These are phyloP conservation scores for Heliconius cydno DNA, from an alignment of 2,888 invertebrate species.

Conservation along the genomic window DNA sequence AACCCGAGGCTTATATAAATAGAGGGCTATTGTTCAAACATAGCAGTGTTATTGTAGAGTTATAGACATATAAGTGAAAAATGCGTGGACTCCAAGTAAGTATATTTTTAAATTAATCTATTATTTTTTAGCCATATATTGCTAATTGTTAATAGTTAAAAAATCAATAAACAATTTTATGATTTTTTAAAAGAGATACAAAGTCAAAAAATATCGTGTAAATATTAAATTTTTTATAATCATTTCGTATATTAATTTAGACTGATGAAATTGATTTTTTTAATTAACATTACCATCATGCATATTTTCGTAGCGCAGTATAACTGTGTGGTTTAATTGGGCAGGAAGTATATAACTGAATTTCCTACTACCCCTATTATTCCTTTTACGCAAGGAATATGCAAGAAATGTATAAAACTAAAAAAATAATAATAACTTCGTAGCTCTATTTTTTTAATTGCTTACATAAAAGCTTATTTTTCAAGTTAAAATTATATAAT, in stretches of 20 bases:
- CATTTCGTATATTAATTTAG: too few species aligned
- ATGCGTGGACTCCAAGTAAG: slow-evolving; percentile 80
- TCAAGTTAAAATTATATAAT: slow-evolving; percentile 1
- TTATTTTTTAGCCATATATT: neutral
- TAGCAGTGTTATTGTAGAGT: slow-evolving; percentile 81
- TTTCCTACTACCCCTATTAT: neutral
- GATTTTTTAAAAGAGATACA: too few species aligned
- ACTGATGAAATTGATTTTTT: too few species aligned
- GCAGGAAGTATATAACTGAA: too few species aligned
- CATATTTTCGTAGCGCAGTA: too few species aligned
- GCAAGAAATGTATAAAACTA: neutral
- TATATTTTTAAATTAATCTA: slow-evolving; percentile 44
- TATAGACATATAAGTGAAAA: slow-evolving; percentile 82
- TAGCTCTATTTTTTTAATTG: neutral
- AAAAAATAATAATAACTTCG: neutral
- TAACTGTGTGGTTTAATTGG: too few species aligned
- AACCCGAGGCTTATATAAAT: slow-evolving; percentile 72
- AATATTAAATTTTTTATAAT: too few species aligned
- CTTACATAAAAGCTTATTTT: neutral
- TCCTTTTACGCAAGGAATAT: neutral
- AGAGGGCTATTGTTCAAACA: slow-evolving; percentile 57
- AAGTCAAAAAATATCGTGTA: too few species aligned
- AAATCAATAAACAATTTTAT: too few species aligned
- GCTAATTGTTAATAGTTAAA: too few species aligned
- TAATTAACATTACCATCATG: too few species aligned